Percentiles rank a stretch among this genome's conserved stretches.
These are phyloP conservation scores for Halcyon leucocephala DNA, from an alignment of 2,797 vertebrate species.

Conservation along the genomic window DNA sequence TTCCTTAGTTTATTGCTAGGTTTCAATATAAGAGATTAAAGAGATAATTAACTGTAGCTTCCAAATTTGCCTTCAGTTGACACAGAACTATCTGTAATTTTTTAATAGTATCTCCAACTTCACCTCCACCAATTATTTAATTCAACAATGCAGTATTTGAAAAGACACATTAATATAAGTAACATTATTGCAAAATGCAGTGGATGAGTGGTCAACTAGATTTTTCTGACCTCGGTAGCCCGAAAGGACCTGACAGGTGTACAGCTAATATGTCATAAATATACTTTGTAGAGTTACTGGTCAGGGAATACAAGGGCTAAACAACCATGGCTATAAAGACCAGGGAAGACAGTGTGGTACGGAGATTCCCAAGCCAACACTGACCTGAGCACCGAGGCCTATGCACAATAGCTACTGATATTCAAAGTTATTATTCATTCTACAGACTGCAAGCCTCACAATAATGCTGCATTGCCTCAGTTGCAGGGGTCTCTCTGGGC, in stretches of 20 bases:
- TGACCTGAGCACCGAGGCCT: not conserved
- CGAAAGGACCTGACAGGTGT: not conserved
- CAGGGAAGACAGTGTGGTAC: not conserved
- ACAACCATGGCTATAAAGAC: not conserved
- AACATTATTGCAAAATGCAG: not conserved
- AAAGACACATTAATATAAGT: not conserved
- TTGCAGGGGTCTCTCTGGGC: not conserved
- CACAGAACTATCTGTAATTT: not conserved
- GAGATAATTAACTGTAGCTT: not conserved
- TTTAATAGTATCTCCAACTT: not conserved
- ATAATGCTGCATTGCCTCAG: not conserved
- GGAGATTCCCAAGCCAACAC: not conserved
- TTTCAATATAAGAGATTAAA: slow-evolving; percentile 14
- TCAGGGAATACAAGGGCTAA: not conserved
- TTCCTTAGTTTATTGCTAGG: not conserved
- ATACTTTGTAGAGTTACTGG: not conserved
- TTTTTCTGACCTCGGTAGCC: not conserved
- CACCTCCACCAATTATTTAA: not conserved
- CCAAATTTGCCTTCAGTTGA: slow-evolving; percentile 20
- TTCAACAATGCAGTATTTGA: slow-evolving; percentile 23
- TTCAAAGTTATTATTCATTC: not conserved
- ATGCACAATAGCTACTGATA: not conserved
- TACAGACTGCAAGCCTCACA: not conserved
- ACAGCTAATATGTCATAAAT: not conserved
- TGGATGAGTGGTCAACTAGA: not conserved